phyloP scores from a whole-genome alignment of 2,888 invertebrate genomes.

The Meteorus cinctellus region DNA sequence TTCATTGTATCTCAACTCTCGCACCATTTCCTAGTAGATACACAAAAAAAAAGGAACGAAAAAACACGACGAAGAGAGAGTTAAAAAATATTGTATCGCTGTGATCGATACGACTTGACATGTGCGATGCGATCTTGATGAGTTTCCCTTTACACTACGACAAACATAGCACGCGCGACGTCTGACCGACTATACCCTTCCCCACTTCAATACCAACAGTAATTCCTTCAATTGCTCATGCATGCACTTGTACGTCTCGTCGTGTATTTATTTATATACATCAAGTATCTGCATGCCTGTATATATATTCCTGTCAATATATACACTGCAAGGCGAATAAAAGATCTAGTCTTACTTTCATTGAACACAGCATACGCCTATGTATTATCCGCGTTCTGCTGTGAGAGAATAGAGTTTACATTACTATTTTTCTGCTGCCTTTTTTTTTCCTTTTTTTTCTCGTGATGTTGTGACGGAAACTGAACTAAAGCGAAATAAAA shows the following conservation, averaged over 20 bases:
- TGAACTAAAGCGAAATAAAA: not conserved
- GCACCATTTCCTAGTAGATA: not conserved
- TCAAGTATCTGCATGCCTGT: not conserved
- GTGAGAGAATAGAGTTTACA: constrained; percentile 5
- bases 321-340: not conserved
- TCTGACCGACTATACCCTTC: constrained; percentile 36
- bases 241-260: not conserved
- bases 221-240: constrained; percentile 23
- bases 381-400: not conserved
- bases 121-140: constrained; percentile 7
- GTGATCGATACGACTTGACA: constrained; percentile 23
- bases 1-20: too few relatives aligned
- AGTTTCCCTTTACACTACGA: not conserved
- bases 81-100: not conserved
- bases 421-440: not conserved
- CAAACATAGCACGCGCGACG: not conserved
- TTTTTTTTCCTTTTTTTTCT: not conserved
- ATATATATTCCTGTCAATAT: not conserved
- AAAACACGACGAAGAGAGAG: not conserved
- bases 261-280: not conserved
- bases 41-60: constrained; percentile 1
- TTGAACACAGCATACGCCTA: not conserved
- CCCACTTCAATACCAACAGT: constrained; percentile 28
- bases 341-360: not conserved
- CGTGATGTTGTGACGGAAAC: not conserved